phyloP scores from a whole-genome alignment of 2,113 vertebrate species.

The Dasyprocta punctata region DNA sequence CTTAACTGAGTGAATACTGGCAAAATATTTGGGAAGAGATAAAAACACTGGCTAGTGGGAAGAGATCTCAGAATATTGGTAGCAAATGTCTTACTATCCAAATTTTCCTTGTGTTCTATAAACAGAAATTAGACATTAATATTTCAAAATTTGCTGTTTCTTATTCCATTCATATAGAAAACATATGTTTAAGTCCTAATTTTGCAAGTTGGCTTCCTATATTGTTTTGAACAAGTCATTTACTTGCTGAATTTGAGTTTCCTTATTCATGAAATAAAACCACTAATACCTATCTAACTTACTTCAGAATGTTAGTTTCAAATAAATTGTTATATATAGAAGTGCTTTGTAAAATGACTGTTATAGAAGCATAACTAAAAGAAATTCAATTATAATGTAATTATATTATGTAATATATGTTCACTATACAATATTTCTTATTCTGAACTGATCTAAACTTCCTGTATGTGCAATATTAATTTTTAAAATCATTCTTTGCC shows the following conservation, averaged over 20 bases:
- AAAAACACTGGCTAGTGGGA: background rate
- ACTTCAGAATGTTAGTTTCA: constrained; percentile 1
- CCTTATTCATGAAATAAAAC: constrained; percentile 32
- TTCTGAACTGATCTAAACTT: constrained; percentile 53
- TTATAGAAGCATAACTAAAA: background rate
- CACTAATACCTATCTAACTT: background rate
- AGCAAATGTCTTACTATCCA: background rate
- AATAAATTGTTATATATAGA: background rate
- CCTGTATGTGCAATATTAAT: background rate
- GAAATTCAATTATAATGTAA: background rate
- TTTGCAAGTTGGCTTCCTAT: background rate
- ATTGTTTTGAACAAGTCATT: background rate
- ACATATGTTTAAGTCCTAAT: background rate
- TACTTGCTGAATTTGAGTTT: constrained; percentile 10
- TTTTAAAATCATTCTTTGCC: constrained; percentile 9
- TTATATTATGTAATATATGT: background rate
- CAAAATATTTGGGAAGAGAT: background rate
- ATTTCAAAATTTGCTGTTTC: background rate
- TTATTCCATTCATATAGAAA: background rate
- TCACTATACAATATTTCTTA: constrained; percentile 33
- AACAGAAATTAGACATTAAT: background rate
- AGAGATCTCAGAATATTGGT: background rate
- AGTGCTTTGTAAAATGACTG: background rate
- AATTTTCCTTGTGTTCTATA: background rate
- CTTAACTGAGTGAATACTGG: background rate